Evolutionary conservation across 2,888 invertebrate genomes (phyloP).

Genomic region (Metacarcinus magister): DNA sequence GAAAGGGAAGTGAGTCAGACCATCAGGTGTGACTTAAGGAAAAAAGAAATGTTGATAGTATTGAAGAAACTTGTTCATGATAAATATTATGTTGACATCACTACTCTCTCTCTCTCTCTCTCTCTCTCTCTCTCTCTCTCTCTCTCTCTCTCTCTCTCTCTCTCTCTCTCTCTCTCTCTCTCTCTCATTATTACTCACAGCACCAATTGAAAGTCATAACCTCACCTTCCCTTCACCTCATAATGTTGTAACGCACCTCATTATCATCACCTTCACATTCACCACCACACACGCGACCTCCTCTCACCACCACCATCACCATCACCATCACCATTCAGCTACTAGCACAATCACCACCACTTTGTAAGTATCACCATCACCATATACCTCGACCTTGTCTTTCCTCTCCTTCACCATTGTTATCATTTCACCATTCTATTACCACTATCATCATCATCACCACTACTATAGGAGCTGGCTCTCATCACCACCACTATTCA

Average conservation of each 20-base stretch:
- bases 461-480: too few relatives aligned
- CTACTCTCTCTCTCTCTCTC: conserved; percentile 17
- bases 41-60: too few relatives aligned
- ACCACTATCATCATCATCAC: too few relatives aligned
- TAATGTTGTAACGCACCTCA: background rate
- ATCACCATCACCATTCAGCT: background rate
- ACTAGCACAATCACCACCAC: background rate
- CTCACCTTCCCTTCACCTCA: conserved; percentile 22
- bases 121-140: conserved; percentile 48
- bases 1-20: too few relatives aligned
- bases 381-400: too few relatives aligned
- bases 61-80: too few relatives aligned
- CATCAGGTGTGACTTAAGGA: background rate
- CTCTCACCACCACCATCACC: background rate
- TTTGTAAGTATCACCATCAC: too few relatives aligned
- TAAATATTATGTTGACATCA: too few relatives aligned
- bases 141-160: conserved; percentile 40
- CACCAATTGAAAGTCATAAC: background rate
- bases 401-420: too few relatives aligned
- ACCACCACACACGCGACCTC: background rate
- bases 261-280: conserved; percentile 16
- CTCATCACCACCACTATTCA: too few relatives aligned
- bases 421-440: too few relatives aligned
- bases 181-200: background rate
- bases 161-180: conserved; percentile 26